A percentile compares a stretch with the other conserved stretches of the same genome.
Conservation (phyloP, 2,113 vertebrate species). For the Scytalopus superciliaris region DNA sequence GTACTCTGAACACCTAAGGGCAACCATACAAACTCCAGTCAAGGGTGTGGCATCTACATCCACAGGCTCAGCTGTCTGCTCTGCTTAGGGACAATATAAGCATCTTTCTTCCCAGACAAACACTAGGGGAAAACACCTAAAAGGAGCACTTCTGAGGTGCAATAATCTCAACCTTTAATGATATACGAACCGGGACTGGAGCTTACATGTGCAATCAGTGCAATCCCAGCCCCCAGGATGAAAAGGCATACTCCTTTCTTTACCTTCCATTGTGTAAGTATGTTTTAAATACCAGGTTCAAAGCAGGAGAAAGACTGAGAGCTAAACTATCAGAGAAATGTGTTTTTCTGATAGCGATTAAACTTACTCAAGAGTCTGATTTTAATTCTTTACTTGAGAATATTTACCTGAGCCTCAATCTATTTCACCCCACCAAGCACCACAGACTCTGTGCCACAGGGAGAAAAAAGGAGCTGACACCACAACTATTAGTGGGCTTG, state of each 20-base stretch:
- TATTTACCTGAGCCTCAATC: not conserved
- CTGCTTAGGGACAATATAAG: not conserved
- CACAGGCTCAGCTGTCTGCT: not conserved
- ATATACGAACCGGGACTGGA: not conserved
- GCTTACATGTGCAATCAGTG: not conserved
- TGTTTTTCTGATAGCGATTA: not conserved
- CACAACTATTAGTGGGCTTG: not conserved
- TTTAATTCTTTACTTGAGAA: slow-evolving; percentile 21
- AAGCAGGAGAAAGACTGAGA: not conserved
- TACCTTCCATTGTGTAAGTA: not conserved
- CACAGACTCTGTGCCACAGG: not conserved
- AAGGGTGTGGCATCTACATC: not conserved
- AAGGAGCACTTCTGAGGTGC: not conserved
- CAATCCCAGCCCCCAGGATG: not conserved
- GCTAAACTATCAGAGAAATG: not conserved
- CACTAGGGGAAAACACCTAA: not conserved
- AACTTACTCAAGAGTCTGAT: not conserved
- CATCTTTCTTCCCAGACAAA: not conserved
- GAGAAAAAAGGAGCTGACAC: not conserved
- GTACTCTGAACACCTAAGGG: not conserved
- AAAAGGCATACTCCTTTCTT: not conserved
- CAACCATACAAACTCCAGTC: not conserved
- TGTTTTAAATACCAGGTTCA: not conserved
- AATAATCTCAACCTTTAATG: not conserved
- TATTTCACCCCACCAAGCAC: not conserved